A percentile compares a stretch with the other conserved stretches of the same genome.
phyloP scores from a whole-genome alignment of 1,140 invertebrate genomes.

The Pseudomyrmex cubaensis region DNA sequence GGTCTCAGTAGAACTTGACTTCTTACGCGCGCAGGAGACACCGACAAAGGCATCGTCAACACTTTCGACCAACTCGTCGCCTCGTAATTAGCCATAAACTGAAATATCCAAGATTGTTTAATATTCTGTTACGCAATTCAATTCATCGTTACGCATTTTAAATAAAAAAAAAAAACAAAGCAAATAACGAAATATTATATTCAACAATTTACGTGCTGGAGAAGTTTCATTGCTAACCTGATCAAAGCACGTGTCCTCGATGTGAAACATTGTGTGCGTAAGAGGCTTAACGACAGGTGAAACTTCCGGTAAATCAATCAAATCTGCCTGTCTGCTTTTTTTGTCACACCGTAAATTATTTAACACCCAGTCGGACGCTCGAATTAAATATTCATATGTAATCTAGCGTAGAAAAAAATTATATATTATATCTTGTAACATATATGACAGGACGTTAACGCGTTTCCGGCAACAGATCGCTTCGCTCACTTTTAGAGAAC shows the following conservation, averaged over 20 bases:
- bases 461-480: neutral
- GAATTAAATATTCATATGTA: constrained; percentile 88
- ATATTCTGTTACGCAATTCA: too few species aligned
- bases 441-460: neutral
- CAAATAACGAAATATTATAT: neutral
- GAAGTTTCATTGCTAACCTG: constrained; percentile 84
- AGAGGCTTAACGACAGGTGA: constrained; percentile 86
- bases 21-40: constrained; percentile 66
- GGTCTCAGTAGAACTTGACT: constrained; percentile 73
- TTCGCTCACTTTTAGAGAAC: constrained; percentile 81
- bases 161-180: too few species aligned
- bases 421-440: neutral
- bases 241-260: constrained; percentile 89
- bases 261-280: constrained; percentile 91
- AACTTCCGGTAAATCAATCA: constrained; percentile 81
- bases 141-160: too few species aligned
- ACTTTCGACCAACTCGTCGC: constrained; percentile 73
- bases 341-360: constrained; percentile 85
- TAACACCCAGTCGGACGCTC: constrained; percentile 89
- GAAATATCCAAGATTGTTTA: constrained; percentile 14
- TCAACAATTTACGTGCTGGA: constrained; percentile 4
- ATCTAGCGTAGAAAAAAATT: constrained; percentile 83
- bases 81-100: constrained; percentile 75
- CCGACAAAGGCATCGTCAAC: constrained; percentile 71
- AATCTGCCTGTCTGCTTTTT: constrained; percentile 73